Evolutionary conservation across 2,797 vertebrate genomes (phyloP), one percentile per base, ranked within the genome.

Genomic region (Chaenodraco wilsoni): DNA sequence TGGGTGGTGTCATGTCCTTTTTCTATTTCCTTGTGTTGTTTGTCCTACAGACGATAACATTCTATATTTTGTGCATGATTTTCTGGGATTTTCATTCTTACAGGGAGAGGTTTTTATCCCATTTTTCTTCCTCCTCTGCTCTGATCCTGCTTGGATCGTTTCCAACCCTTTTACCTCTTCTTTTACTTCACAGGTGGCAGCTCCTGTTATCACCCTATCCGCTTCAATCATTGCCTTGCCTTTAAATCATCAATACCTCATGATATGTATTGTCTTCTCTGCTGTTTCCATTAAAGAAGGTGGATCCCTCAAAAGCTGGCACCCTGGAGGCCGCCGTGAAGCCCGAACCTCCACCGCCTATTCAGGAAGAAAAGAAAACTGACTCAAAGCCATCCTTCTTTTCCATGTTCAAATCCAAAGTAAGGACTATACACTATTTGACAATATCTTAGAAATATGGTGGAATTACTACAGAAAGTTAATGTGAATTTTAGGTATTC

Each of bases 341-440:
- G 70, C 89, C 89, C 1, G 91, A 92, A 69, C 90, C 84, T 0
- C 79, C 88, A 1, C 89, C 92, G 4, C 86, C 91, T 17, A 88
- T 79, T 21, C 86, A 81, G 16, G 95, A 96, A 6, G 95, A 95
- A 17, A 95, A 93, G 77, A 96, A 94, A 86, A 51, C 89, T 0
- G 80, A 88, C 57, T 78, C 92, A 19, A 94, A 93, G 79, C 50
- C 90, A 4, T 37, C 90, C 0, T 95, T 97, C 84, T 70, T 96
- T 63, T 95, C 93, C 27, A 67, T 97, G 80, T 96, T 99, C 78
- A 99, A 98, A 78, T 88, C 94, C 45, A 96, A 96, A 97, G 98
- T 99, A 95, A 97, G 89, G 11, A 74, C 5, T 60, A 48, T 11
- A 41, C 3, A 3, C 48, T 27, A 27, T 27, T 37, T 78, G 2